Base-by-base conservation (phyloP, 2,888 invertebrate species). In the Latrodectus elegans region DNA sequence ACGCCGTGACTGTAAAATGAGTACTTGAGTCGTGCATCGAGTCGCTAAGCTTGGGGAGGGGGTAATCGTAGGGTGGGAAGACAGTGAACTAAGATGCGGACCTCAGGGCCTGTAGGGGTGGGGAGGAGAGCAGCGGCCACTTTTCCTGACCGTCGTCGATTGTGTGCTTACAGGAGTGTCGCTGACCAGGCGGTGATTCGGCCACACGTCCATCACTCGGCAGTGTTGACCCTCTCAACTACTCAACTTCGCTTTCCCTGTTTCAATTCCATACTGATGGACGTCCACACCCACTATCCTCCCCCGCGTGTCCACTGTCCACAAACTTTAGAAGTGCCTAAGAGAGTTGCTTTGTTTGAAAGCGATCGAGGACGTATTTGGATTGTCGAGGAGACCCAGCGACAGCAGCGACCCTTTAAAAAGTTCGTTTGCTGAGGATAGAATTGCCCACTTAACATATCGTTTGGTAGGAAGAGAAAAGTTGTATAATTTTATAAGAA, bases 1-100 rank as follows among this genome's bases (percentile, higher is more conserved):
- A 89, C 89, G 89, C 89, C 89, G 89, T 89, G 89, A 89, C 89
- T 89, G 89, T 89, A 85, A 89, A 89, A 89, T 89, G 85, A 89
- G 82, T 81, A 74, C 89, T 89, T 89, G 88, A 88, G 88, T 88
- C 88, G 81, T 87, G 87, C 72, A 77, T 70, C 55, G 84, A 88
- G 84, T 88, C 84, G 80, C 84, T 84, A 84, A 88, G 88, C 80
- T 80, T 71, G 87, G 60, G 64, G 17, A 67, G 65, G 68, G 22
- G 60, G 70, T 51, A 76, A 65, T 26, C n/a, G 75, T 49, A 49
- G 38, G 55, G 15, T 14, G n/a, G 64, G 65, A 17, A 64, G 26
- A 26, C n/a, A 26, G n/a, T 17, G 76, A 65, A 64, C 80, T 72
- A 60, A 80, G 72, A 72, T 72, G 71, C 49, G 15, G 52, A 17